Evolutionary conservation across 2,113 vertebrate genomes (phyloP).

Genomic region (Edolisoma coerulescens): DNA sequence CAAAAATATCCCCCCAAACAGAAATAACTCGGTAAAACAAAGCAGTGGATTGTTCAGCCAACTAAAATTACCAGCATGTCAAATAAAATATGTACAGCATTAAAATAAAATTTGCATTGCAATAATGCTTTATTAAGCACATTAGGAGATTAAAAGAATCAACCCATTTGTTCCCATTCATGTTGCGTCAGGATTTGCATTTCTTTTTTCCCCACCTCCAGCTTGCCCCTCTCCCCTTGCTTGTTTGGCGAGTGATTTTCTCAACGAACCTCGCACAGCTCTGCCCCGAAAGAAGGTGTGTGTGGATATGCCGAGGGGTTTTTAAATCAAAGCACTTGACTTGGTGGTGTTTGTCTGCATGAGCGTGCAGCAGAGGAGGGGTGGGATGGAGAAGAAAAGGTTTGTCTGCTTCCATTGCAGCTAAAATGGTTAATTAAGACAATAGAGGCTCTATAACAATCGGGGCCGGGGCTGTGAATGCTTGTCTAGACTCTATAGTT

Average conservation of each 20-base stretch:
- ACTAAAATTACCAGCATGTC: conserved; percentile 27
- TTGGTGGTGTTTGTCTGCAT: conserved; percentile 43
- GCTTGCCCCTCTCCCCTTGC: neutral
- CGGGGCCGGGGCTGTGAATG: conserved; percentile 47
- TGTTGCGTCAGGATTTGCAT: conserved; percentile 17
- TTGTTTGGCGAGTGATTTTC: neutral
- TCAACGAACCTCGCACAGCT: neutral
- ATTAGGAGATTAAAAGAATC: conserved; percentile 54
- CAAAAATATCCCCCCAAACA: neutral
- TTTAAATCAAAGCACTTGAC: conserved; percentile 61
- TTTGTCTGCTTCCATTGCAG: conserved; percentile 48
- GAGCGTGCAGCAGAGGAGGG: conserved; percentile 12
- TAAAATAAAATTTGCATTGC: conserved; percentile 60
- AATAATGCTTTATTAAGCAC: conserved; percentile 61
- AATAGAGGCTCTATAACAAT: conserved; percentile 63
- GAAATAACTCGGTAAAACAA: conserved; percentile 20
- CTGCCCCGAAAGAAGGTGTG: neutral
- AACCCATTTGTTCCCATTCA: conserved; percentile 29
- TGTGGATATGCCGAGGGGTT: neutral
- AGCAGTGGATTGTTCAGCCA: neutral
- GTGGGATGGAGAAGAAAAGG: conserved; percentile 58
- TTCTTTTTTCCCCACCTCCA: neutral
- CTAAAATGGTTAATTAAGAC: conserved; percentile 73
- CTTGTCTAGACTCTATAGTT: conserved; percentile 72
- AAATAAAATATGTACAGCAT: conserved; percentile 23